Evolutionary conservation across 2,797 vertebrate species (phyloP).

Genomic region (Gadopsis marmoratus): DNA sequence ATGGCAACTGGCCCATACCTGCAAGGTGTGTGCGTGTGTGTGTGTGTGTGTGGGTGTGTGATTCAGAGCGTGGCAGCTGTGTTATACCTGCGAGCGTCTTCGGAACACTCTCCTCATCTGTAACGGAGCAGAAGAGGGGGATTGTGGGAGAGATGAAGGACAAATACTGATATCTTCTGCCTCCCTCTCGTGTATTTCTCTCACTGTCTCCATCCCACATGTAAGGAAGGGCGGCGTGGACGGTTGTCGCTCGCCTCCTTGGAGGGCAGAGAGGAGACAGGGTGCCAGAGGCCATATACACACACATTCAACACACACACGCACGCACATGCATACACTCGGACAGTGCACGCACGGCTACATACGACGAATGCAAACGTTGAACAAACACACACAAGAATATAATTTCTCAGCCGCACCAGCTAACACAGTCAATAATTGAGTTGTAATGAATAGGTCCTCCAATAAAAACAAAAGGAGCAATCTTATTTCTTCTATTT

Average conservation of each 20-base stretch:
- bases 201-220: slow-evolving; percentile 27
- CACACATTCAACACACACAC: slow-evolving; percentile 5
- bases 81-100: slow-evolving; percentile 86
- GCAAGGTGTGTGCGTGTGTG: slow-evolving; percentile 68
- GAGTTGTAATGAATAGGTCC: neutral
- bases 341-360: neutral
- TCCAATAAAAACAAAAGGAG: neutral
- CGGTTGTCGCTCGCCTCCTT: slow-evolving; percentile 46
- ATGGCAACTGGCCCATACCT: slow-evolving; percentile 82
- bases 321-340: neutral
- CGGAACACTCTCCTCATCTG: slow-evolving; percentile 62
- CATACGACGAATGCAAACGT: neutral
- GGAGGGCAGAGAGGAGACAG: slow-evolving; percentile 68
- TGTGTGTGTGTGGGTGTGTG: slow-evolving; percentile 49
- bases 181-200: slow-evolving; percentile 44
- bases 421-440: neutral
- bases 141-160: slow-evolving; percentile 73
- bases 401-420: neutral
- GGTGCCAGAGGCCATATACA: slow-evolving; percentile 58
- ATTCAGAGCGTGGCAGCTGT: slow-evolving; percentile 85
- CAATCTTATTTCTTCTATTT: neutral
- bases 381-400: neutral
- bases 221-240: slow-evolving; percentile 27
- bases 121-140: slow-evolving; percentile 73
- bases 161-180: slow-evolving; percentile 63